Base-by-base conservation (phyloP, 2,888 invertebrate genomes). In the Escarpia spicata region DNA sequence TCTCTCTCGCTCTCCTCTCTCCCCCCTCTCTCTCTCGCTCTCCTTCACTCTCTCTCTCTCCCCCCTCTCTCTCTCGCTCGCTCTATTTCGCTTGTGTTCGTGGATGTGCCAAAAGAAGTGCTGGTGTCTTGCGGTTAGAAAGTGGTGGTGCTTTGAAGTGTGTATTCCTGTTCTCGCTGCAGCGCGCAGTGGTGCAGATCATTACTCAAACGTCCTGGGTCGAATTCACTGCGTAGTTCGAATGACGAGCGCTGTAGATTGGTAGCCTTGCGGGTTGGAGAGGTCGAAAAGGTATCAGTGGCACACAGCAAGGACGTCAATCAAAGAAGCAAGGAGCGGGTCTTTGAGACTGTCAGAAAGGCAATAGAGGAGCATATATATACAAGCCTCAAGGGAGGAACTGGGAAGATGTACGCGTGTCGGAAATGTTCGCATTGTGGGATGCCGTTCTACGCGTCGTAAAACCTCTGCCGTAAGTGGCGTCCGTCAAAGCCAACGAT, bases 141-240 rank as follows among this genome's bases (percentile, higher is more conserved):
- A 15, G 26, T 26, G 26, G 26, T 26, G 2, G 26, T 15, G 6
- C 75, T 75, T 75, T 75, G 75, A 75, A 75, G 75, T 75, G 26
- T 75, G 75, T 75, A 75, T 75, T 75, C 19, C 19, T 26, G n/a
- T 19, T 12, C 19, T 26, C 26, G n/a, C 75, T 26, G 75, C 19
- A 2, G 75, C 19, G 26, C 75, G 75, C 75, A 3, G 75, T 75
- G 26, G 9, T 4, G 19, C 75, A 75, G 26, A 75, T n/a, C 75
- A 75, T 75, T 26, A 75, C 75, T 75, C 75, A 75, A 1, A 4
- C 26, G 26, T 75, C n/a, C 75, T 26, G 75, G 75, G 75, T 75
- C 75, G 75, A 75, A 75, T 75, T 75, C 75, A 26, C 75, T 15
- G 75, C 75, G 75, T 75, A 75, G 75, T 75, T 75, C 75, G 75